phyloP scores from a whole-genome alignment of 53 echinoderm and acorn worm genomes.

The Stichopus horrens region DNA sequence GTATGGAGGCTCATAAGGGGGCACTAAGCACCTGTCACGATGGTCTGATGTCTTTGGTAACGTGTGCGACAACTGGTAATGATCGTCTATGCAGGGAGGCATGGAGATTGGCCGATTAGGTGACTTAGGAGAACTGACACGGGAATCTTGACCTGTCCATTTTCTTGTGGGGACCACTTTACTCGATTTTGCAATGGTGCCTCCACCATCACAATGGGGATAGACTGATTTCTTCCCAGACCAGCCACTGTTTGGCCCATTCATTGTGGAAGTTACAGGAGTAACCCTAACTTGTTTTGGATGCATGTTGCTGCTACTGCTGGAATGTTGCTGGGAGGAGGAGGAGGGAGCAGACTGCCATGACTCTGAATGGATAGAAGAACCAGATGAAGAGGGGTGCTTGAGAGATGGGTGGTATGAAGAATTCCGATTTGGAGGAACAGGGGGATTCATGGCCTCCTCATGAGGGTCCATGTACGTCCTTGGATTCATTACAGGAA shows the following conservation, averaged over 20 bases:
- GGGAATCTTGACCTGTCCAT: neutral
- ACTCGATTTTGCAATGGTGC: conserved; percentile 3
- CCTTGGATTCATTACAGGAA: conserved; percentile 72
- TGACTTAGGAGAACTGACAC: neutral
- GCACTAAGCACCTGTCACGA: neutral
- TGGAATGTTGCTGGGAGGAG: neutral
- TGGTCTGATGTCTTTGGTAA: neutral
- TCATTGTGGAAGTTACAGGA: neutral
- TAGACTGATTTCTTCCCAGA: neutral
- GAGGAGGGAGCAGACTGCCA: conserved; percentile 19
- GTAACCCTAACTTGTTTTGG: neutral
- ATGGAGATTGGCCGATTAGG: conserved; percentile 32
- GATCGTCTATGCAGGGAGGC: conserved; percentile 1
- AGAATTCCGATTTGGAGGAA: conserved; percentile 78
- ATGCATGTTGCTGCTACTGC: neutral
- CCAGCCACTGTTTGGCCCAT: neutral
- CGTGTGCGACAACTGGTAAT: conserved; percentile 14
- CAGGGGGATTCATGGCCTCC: conserved; percentile 61
- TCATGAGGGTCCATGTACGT: conserved; percentile 40
- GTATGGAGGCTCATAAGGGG: neutral
- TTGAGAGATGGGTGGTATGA: conserved; percentile 79
- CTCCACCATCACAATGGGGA: neutral
- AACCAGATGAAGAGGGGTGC: conserved; percentile 55
- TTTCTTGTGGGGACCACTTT: conserved; percentile 30
- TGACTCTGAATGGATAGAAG: conserved; percentile 49